Base-by-base conservation (phyloP, 1,140 invertebrate species). In the Zaprionus ghesquierei region DNA sequence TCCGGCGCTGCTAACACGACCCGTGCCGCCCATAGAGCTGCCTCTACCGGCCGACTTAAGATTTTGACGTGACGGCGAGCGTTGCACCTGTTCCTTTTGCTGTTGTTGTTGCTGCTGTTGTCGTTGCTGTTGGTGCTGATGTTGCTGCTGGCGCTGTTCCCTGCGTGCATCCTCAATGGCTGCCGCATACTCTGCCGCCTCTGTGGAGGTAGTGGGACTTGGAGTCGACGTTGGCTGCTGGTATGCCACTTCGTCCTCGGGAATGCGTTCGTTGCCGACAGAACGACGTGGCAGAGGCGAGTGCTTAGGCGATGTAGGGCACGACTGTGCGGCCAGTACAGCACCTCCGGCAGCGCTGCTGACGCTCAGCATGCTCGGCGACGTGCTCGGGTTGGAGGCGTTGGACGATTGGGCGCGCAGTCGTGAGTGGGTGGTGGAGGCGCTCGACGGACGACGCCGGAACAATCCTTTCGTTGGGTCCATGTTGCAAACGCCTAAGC, bases 381-480 rank as follows among this genome's bases (percentile, higher is more conserved):
- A 82, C 18, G 64, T 15, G 29, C 53, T 61, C 12, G 60, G 53
- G 44, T 82, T 87, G 65, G 35, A 41, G 35, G 84, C 46, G 59
- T 74, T 87, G 20, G 89, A 89, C 44, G 90, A 85, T 41, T 81
- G 87, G 6, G 85, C 77, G 22, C 90, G 86, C 23, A 81, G 59
- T 2, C 90, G 78, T 1, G 89, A 89, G 22, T 81, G 77, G 0
- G 78, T 75, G 22, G 69, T 71, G 20, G 90, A 91, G 20, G 86
- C 76, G 35, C 60, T 85, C 31, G 87, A 91, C 12, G 91, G 89
- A 91, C 92, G 94, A 92, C 90, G 93, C 66, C 92, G 93, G 79
- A 79, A 94, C 68, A 73, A 92, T 91, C 89, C 94, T 92, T 94
- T 94, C 77, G 93, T 94, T 49, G 81, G 82, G 31, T 92, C 90